Evolutionary conservation across 2,888 invertebrate species (phyloP).

Genomic region (Acronicta alni): DNA sequence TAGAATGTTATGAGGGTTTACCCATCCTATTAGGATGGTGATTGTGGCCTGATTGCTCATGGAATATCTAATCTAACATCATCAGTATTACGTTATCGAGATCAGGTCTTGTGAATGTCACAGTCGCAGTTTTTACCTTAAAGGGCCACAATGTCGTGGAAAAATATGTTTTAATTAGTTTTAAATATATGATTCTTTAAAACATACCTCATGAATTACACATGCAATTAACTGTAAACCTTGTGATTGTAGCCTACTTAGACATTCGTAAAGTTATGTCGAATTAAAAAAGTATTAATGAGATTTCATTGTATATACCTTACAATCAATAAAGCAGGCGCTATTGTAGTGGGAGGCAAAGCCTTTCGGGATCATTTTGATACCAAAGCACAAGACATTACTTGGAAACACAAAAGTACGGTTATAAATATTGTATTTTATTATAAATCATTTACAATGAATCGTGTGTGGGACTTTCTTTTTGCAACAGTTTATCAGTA

Average conservation of each 20-base stretch:
- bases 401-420: constrained; percentile 17
- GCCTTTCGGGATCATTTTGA: constrained; percentile 12
- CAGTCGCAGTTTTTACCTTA: constrained; percentile 55
- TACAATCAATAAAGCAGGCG: constrained; percentile 24
- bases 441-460: constrained; percentile 42
- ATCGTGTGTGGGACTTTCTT: constrained; percentile 56
- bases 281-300: constrained; percentile 47
- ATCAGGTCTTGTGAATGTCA: constrained; percentile 43
- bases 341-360: constrained; percentile 12
- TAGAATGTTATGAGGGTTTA: constrained; percentile 37
- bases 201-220: constrained; percentile 68
- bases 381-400: constrained; percentile 10
- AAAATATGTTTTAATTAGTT: constrained; percentile 48
- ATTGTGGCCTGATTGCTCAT: constrained; percentile 59
- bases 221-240: constrained; percentile 69
- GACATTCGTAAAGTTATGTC: constrained; percentile 38
- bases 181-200: constrained; percentile 54
- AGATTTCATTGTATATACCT: constrained; percentile 33
- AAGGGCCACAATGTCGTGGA: constrained; percentile 52
- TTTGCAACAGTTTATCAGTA: constrained; percentile 66
- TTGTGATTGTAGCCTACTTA: constrained; percentile 40
- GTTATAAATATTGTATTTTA: constrained; percentile 34
- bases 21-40: constrained; percentile 43
- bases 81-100: constrained; percentile 42
- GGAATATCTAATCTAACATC: constrained; percentile 62